Percentiles rank a stretch among this genome's conserved stretches.
These are phyloP conservation scores for Thamnaconus septentrionalis DNA, from an alignment of 2,113 vertebrate species.

Conservation along the genomic window DNA sequence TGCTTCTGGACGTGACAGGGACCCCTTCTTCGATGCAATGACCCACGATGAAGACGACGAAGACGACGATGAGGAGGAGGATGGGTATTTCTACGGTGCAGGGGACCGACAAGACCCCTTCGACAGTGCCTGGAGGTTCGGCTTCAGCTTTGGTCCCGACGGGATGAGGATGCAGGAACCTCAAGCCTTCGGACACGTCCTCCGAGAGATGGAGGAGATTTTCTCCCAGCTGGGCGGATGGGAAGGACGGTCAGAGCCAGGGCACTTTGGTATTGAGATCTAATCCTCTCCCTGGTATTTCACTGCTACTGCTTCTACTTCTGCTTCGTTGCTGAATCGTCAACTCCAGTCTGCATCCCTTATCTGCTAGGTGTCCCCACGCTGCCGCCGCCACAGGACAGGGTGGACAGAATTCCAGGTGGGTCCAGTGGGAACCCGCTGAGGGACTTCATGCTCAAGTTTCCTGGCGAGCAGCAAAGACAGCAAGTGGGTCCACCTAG, in stretches of 20 bases:
- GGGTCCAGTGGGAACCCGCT: constrained; percentile 54
- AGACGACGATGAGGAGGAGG: constrained; percentile 54
- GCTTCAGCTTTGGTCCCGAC: constrained; percentile 70
- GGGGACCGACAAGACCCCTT: constrained; percentile 57
- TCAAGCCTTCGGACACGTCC: constrained; percentile 66
- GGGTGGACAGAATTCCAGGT: constrained; percentile 9
- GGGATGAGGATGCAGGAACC: constrained; percentile 73
- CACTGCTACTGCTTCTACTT: too few species aligned
- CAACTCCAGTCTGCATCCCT: too few species aligned
- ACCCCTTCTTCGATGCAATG: constrained; percentile 77
- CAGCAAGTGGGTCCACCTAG: constrained; percentile 1
- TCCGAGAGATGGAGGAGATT: constrained; percentile 78
- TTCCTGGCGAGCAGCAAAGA: constrained; percentile 9
- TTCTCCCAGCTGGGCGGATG: constrained; percentile 66
- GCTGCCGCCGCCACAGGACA: constrained; percentile 42
- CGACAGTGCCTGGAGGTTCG: constrained; percentile 71
- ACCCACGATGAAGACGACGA: constrained; percentile 73
- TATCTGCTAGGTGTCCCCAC: constrained; percentile 56
- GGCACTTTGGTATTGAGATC: constrained; percentile 45
- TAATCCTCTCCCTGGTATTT: neutral
- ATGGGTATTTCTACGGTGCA: constrained; percentile 32
- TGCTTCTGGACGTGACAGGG: constrained; percentile 46
- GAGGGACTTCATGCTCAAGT: constrained; percentile 78
- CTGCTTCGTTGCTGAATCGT: too few species aligned
- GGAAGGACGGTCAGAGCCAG: constrained; percentile 41